A percentile compares a stretch with the other conserved stretches of the same genome.
phyloP scores from a whole-genome alignment of 2,888 invertebrate species.

The Parasteatoda lunata region DNA sequence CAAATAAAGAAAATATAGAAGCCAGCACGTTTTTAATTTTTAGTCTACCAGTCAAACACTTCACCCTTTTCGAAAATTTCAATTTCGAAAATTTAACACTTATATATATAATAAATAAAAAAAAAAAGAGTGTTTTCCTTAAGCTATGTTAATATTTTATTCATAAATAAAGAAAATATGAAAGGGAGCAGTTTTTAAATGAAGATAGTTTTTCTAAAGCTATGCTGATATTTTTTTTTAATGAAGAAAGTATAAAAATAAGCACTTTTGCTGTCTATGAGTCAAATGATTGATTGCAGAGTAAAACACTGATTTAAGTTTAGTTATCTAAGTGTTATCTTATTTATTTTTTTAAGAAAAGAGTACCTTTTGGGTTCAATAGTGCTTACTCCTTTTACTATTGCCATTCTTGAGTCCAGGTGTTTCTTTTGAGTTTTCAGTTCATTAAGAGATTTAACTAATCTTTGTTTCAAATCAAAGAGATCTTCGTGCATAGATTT shows the following conservation, averaged over 20 bases:
- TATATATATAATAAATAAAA: no score
- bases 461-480: constrained; percentile 6
- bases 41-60: no score
- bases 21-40: no score
- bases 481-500: constrained; percentile 12
- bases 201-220: not conserved
- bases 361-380: constrained; percentile 10
- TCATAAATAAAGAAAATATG: no score
- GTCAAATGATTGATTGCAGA: not conserved
- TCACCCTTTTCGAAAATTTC: no score
- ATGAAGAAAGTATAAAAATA: not conserved
- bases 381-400: not conserved
- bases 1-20: no score
- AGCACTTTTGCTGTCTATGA: no score
- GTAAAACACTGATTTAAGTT: not conserved
- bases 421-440: constrained; percentile 21
- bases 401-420: constrained; percentile 13
- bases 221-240: not conserved
- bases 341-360: not conserved
- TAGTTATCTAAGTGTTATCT: not conserved
- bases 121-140: no score
- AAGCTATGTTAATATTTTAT: no score
- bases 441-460: constrained; percentile 16
- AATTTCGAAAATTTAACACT: no score
- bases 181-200: not conserved